phyloP scores from a whole-genome alignment of 2,888 invertebrate genomes.

The Clitarchus hookeri region DNA sequence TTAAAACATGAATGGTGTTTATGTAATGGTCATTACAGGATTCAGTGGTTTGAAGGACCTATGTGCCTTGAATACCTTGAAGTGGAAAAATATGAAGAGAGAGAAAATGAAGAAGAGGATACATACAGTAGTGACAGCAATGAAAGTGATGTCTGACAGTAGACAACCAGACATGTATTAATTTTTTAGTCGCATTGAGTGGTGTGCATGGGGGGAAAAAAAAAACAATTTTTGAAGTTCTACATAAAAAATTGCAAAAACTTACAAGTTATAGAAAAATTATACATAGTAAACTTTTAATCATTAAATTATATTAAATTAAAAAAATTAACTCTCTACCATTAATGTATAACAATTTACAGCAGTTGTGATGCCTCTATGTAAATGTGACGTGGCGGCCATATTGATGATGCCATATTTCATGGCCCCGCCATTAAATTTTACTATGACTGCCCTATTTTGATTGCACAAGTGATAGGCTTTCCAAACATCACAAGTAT shows the following conservation, averaged over 20 bases:
- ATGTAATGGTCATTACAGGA: background rate
- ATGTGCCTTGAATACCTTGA: background rate
- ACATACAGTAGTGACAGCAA: no score
- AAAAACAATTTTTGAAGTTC: background rate
- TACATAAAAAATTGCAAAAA: background rate
- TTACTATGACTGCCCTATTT: background rate
- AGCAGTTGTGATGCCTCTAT: background rate
- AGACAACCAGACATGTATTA: no score
- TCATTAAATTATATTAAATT: background rate
- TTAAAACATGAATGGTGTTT: no score
- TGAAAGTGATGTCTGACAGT: background rate
- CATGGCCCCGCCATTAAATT: background rate
- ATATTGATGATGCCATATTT: background rate
- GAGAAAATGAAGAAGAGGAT: background rate
- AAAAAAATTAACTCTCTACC: background rate
- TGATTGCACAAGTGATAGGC: background rate
- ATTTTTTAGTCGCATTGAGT: background rate
- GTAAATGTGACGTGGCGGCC: no score
- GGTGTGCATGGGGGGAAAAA: background rate
- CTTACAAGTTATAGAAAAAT: background rate
- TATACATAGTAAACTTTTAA: background rate
- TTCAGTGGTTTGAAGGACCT: slow-evolving; percentile 12
- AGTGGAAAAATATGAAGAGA: background rate
- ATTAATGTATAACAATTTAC: background rate
- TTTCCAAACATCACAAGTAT: background rate